phyloP scores from a whole-genome alignment of 2,888 invertebrate species.

The Graphium colonna region DNA sequence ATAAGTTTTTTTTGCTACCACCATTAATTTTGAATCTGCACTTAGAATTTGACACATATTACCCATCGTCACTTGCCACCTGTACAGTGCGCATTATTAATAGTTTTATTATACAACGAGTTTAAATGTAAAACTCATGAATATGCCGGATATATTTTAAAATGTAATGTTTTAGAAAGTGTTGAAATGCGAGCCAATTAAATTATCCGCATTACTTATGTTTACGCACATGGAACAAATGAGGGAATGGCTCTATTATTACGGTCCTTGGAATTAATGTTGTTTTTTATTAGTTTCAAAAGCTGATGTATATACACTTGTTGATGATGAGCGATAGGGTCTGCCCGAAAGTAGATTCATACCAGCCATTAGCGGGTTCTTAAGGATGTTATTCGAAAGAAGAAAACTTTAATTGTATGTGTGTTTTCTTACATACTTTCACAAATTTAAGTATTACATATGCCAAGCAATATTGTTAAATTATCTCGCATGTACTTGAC shows the following conservation, averaged over 20 bases:
- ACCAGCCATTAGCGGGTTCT: background rate
- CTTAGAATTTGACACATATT: background rate
- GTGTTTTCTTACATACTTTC: too few relatives aligned
- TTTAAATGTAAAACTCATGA: constrained; percentile 10
- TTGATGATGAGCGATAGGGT: background rate
- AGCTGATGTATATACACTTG: constrained; percentile 3
- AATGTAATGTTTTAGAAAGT: constrained; percentile 17
- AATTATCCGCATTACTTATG: constrained; percentile 17
- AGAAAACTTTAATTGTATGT: background rate
- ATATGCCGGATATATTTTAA: constrained; percentile 12
- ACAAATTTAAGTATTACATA: too few relatives aligned
- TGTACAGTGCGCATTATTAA: constrained; percentile 2
- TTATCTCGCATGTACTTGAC: too few relatives aligned
- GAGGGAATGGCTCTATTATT: constrained; percentile 8
- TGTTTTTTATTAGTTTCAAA: constrained; percentile 7
- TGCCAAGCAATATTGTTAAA: too few relatives aligned
- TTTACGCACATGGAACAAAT: constrained; percentile 19
- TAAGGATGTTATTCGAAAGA: background rate
- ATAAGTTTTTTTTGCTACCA: too few relatives aligned
- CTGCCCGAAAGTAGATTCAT: too few relatives aligned
- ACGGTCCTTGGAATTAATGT: constrained; percentile 4
- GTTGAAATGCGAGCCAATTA: constrained; percentile 16
- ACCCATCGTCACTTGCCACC: constrained; percentile 1
- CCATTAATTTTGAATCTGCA: too few relatives aligned
- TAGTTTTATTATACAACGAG: constrained; percentile 6